Evolutionary conservation across 2,888 invertebrate species (phyloP).

Genomic region (Drosophila algonquin): DNA sequence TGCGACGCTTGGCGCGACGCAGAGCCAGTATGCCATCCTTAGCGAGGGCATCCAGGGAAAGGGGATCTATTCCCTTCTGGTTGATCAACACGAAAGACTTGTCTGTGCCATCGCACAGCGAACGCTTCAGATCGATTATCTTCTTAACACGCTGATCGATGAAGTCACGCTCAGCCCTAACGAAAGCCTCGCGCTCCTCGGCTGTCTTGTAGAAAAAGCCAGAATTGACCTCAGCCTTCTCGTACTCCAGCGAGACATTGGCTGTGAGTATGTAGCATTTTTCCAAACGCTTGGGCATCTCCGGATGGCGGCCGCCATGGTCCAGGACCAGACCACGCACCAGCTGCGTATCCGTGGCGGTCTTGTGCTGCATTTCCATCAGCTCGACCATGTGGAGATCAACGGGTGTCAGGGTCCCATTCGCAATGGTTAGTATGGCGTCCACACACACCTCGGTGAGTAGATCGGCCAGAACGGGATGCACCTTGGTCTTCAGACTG

Average conservation of each 20-base stretch:
- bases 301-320: constrained; percentile 98
- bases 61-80: constrained; percentile 99
- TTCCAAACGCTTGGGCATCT: constrained; percentile 97
- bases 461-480: constrained; percentile 92
- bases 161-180: constrained; percentile 96
- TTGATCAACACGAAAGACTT: constrained; percentile 98
- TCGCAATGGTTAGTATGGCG: constrained; percentile 92
- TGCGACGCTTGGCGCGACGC: constrained; percentile 97
- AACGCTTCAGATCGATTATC: constrained; percentile 95
- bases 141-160: constrained; percentile 97
- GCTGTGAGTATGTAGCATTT: constrained; percentile 98
- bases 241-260: constrained; percentile 99
- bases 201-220: constrained; percentile 99
- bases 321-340: constrained; percentile 96
- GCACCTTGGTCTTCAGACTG: constrained; percentile 96
- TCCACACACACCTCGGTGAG: constrained; percentile 96
- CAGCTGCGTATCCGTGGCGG: constrained; percentile 91
- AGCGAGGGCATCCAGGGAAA: constrained; percentile 96
- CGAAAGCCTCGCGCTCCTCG: constrained; percentile 96
- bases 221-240: constrained; percentile 98
- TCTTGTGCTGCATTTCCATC: constrained; percentile 99
- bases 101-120: constrained; percentile 94
- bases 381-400: constrained; percentile 99
- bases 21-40: constrained; percentile 98
- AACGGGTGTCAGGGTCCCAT: constrained; percentile 85